A percentile compares a stretch with the other conserved stretches of the same genome.
phyloP scores from a whole-genome alignment of 2,113 vertebrate genomes.

The Microcebus griseorufus region DNA sequence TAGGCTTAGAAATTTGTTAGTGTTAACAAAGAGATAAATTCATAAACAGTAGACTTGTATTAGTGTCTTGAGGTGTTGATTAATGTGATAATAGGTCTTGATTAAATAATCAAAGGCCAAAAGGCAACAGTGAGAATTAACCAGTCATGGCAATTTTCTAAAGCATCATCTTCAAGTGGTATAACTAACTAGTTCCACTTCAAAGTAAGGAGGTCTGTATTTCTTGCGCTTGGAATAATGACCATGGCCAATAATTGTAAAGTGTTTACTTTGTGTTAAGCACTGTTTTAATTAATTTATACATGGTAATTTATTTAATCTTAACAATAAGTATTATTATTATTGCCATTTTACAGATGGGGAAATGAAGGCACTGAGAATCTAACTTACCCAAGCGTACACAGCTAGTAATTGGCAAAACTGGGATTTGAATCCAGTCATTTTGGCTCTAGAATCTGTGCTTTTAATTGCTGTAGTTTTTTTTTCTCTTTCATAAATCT shows the following conservation, averaged over 20 bases:
- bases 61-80: background rate
- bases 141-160: background rate
- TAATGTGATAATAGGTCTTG: conserved; percentile 1
- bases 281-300: background rate
- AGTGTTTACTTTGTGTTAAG: background rate
- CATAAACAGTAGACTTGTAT: background rate
- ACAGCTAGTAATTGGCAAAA: background rate
- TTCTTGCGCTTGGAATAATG: background rate
- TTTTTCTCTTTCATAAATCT: background rate
- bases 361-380: background rate
- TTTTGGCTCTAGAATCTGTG: background rate
- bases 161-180: background rate
- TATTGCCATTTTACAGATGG: background rate
- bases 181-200: background rate
- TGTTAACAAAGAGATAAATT: background rate
- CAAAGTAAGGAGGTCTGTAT: background rate
- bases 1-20: background rate
- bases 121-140: background rate
- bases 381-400: background rate
- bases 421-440: background rate
- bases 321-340: background rate
- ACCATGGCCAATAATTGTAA: background rate
- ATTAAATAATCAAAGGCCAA: background rate
- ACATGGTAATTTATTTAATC: background rate
- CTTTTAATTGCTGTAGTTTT: background rate